Evolutionary conservation across 2,888 invertebrate species (phyloP).

Genomic region (Drosophila fungiperda): DNA sequence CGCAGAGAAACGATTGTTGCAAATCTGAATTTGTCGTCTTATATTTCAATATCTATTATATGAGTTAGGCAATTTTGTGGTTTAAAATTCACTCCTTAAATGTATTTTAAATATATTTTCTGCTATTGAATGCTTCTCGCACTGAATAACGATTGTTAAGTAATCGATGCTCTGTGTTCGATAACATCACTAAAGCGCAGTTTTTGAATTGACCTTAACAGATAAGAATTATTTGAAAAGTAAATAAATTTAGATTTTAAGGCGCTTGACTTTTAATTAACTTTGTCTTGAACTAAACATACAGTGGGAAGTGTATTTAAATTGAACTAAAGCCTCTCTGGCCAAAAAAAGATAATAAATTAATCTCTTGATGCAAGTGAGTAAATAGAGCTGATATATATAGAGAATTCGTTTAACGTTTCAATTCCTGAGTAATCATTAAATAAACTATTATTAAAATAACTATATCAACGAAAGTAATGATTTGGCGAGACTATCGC

Average conservation of each 20-base stretch:
- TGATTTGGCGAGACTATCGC: not conserved
- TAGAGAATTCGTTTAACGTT: not conserved
- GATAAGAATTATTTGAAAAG: not conserved
- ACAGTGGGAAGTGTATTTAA: slow-evolving; percentile 16
- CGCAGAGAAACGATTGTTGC: slow-evolving; percentile 29
- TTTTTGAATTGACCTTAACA: not conserved
- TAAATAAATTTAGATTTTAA: slow-evolving; percentile 9
- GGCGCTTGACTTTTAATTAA: slow-evolving; percentile 1
- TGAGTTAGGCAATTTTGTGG: no score
- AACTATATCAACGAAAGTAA: not conserved
- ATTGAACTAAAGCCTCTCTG: slow-evolving; percentile 26
- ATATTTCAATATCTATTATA: not conserved
- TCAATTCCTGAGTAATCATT: slow-evolving; percentile 4
- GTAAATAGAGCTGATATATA: not conserved
- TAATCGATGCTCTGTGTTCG: slow-evolving; percentile 21
- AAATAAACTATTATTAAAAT: not conserved
- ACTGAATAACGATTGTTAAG: not conserved
- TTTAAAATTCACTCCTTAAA: not conserved
- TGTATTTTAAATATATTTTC: not conserved
- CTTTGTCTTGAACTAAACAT: slow-evolving; percentile 11
- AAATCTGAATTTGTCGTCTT: not conserved
- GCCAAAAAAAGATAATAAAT: slow-evolving; percentile 21
- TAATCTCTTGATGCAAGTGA: slow-evolving; percentile 16
- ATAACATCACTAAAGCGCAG: slow-evolving; percentile 5
- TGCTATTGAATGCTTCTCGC: not conserved